Base-by-base conservation (phyloP, 2,113 vertebrate species). In the Canis aureus region DNA sequence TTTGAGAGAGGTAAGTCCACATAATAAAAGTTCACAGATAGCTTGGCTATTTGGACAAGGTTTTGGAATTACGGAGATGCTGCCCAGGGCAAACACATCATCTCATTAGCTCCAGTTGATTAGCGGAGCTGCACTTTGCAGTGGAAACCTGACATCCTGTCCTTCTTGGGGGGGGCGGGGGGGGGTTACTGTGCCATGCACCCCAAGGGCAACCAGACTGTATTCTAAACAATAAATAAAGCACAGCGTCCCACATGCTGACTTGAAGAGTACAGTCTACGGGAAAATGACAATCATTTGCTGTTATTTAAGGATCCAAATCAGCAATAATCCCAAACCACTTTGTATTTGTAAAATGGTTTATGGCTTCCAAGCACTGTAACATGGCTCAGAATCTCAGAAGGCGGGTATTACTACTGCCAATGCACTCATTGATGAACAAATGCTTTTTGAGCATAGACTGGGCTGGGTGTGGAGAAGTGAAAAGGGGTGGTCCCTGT, bases 1-100 rank as follows among this genome's bases (percentile, higher is more conserved):
- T 94, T 19, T 4, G 17, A 66, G 78, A 93, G 89, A 57, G 11
- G 2, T 7, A 23, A 66, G 89, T 51, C 43, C 93, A 87, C 57
- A 25, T 55, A 74, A 81, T 55, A 11, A 55, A 95, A 82, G 85
- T 92, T 79, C 80, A 59, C 3, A 2, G 85, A 82, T 11, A 2
- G 64, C 91, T 88, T n/a, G 32, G 95, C 82, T 97, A 96, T 98
- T 97, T 96, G 94, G 93, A 95, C 95, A 93, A 87, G 0, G 6
- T 92, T 97, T 97, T 76, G 95, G 93, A 91, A 94, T 7, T 0
- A 66, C 16, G 11, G 84, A 95, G 82, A 83, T 0, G 1, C 79
- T 79, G 94, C 95, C 96, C 81, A 0, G 51, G 96, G 97, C 96
- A 97, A 89, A 93, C 92, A 67, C 55, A 32, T 11, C 85, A 55